phyloP scores from a whole-genome alignment of 2,888 invertebrate species.

The Melieria crassipennis region DNA sequence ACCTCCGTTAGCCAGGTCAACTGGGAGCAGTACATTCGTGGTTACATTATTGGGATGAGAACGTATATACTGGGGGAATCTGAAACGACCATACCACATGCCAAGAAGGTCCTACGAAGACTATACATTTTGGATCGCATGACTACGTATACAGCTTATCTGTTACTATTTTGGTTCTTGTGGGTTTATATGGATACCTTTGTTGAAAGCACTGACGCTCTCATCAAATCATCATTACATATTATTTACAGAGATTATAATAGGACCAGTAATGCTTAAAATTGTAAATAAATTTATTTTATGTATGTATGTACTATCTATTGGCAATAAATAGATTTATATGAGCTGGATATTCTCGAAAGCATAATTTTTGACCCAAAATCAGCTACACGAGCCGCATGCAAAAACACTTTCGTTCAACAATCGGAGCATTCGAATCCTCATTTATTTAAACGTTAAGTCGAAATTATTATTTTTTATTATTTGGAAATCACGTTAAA shows the following conservation, averaged over 20 bases:
- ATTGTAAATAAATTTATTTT: no score
- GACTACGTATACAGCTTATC: slow-evolving; percentile 54
- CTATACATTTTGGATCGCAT: slow-evolving; percentile 69
- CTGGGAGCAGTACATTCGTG: slow-evolving; percentile 74
- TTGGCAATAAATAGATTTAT: no score
- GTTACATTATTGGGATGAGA: slow-evolving; percentile 84
- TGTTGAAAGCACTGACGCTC: slow-evolving; percentile 52
- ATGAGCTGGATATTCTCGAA: no score
- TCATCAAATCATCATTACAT: slow-evolving; percentile 51
- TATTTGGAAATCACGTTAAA: slow-evolving; percentile 29
- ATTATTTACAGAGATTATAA: slow-evolving; percentile 46
- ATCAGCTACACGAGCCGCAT: no score
- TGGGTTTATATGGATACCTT: slow-evolving; percentile 61
- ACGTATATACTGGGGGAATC: slow-evolving; percentile 87
- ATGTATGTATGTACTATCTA: no score
- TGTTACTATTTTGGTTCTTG: slow-evolving; percentile 57
- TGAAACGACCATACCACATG: slow-evolving; percentile 77
- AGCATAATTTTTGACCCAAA: no score
- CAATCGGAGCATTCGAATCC: slow-evolving; percentile 9
- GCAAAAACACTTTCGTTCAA: slow-evolving; percentile 24
- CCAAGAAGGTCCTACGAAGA: slow-evolving; percentile 65
- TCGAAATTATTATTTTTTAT: slow-evolving; percentile 25
- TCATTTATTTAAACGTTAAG: slow-evolving; percentile 21
- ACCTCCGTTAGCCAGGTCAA: slow-evolving; percentile 68
- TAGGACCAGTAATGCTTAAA: slow-evolving; percentile 34